Conservation (phyloP, 2,888 invertebrate species). For the Erebia palarica region DNA sequence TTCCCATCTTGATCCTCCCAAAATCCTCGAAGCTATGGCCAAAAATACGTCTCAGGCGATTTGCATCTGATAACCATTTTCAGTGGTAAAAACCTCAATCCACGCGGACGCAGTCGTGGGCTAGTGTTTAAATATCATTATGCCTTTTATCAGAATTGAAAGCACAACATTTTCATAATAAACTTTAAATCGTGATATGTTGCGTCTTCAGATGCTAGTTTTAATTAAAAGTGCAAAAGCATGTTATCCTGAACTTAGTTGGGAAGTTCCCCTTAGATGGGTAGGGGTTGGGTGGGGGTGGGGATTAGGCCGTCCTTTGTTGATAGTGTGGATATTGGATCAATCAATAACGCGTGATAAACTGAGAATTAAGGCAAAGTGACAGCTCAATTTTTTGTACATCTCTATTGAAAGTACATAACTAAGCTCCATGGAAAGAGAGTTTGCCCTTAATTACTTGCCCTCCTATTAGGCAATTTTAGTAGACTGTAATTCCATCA, state of each 20-base stretch:
- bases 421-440: too few species aligned
- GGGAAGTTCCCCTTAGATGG: slow-evolving; percentile 6
- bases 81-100: too few species aligned
- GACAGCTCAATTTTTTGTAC: neutral
- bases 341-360: slow-evolving; percentile 4
- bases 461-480: too few species aligned
- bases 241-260: slow-evolving; percentile 5
- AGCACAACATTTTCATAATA: neutral
- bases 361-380: neutral
- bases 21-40: too few species aligned
- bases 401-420: neutral
- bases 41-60: too few species aligned
- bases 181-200: neutral
- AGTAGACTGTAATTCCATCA: too few species aligned
- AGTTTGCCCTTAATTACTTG: too few species aligned
- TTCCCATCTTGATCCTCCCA: too few species aligned
- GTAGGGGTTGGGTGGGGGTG: neutral
- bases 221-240: slow-evolving; percentile 18
- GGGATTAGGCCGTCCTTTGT: slow-evolving; percentile 5
- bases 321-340: slow-evolving; percentile 13
- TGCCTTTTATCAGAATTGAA: neutral
- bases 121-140: too few species aligned
- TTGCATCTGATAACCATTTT: too few species aligned
- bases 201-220: slow-evolving; percentile 8
- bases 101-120: too few species aligned